Conservation (phyloP, 2,888 invertebrate species). For the Fragum whitleyi region DNA sequence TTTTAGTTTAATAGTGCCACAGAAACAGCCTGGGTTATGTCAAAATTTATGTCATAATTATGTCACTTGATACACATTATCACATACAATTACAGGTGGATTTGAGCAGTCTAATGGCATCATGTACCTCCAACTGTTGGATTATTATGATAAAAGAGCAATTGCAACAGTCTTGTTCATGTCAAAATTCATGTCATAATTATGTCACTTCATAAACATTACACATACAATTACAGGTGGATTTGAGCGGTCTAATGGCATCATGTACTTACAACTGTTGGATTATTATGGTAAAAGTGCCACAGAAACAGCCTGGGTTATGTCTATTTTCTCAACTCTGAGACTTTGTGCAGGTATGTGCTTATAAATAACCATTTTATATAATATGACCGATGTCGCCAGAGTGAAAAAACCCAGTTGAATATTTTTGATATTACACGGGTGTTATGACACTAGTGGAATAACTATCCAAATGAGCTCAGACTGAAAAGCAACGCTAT, state of each 20-base stretch:
- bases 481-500: too few relatives aligned
- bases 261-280: conserved; percentile 72
- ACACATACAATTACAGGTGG: conserved; percentile 76
- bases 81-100: conserved; percentile 75
- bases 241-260: conserved; percentile 75
- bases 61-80: too few relatives aligned
- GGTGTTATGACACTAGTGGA: too few relatives aligned
- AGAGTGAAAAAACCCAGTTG: too few relatives aligned
- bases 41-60: too few relatives aligned
- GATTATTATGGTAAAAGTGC: conserved; percentile 68
- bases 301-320: conserved; percentile 76
- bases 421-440: too few relatives aligned
- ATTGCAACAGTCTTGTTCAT: conserved; percentile 76
- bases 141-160: conserved; percentile 67
- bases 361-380: too few relatives aligned
- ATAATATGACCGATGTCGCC: too few relatives aligned
- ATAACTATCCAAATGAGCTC: too few relatives aligned
- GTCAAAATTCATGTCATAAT: too few relatives aligned
- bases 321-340: conserved; percentile 68
- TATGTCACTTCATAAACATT: too few relatives aligned
- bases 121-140: conserved; percentile 71
- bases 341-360: conserved; percentile 61
- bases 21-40: conserved; percentile 75
- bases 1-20: conserved; percentile 69
- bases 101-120: conserved; percentile 76